A percentile compares a stretch with the other conserved stretches of the same genome.
Evolutionary conservation across 2,888 invertebrate species (phyloP).

Genomic region (Tridacna gigas): DNA sequence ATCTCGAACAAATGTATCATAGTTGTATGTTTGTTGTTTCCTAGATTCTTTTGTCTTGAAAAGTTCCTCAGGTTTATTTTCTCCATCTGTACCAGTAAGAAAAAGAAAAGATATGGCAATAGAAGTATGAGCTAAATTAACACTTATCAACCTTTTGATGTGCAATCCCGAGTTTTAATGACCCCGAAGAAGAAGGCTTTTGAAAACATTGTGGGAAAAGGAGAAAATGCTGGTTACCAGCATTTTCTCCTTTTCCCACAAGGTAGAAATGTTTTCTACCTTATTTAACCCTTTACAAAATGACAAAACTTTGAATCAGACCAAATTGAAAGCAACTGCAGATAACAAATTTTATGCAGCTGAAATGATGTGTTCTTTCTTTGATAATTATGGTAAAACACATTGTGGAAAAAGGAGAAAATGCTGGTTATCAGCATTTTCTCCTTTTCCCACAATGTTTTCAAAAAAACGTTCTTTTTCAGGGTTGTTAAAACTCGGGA

Average conservation of each 20-base stretch:
- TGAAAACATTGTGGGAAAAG: not conserved
- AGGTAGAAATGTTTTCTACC: too few relatives aligned
- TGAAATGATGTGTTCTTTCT: not conserved
- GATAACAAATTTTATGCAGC: not conserved
- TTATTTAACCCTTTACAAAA: not conserved
- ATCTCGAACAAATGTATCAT: slow-evolving; percentile 1
- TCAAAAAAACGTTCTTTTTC: not conserved
- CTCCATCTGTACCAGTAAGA: not conserved
- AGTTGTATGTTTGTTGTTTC: not conserved
- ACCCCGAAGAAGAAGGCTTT: too few relatives aligned
- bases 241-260: not conserved
- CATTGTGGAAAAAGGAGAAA: not conserved
- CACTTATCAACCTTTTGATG: not conserved
- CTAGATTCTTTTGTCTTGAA: not conserved
- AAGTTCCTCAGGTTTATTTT: not conserved
- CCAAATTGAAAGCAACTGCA: not conserved
- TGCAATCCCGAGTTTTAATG: not conserved
- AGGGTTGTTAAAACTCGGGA: not conserved
- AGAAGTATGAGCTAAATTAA: not conserved
- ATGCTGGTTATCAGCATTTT: not conserved
- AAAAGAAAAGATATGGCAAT: not conserved
- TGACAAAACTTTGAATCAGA: not conserved
- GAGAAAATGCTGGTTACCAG: slow-evolving; percentile 1
- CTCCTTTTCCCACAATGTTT: not conserved
- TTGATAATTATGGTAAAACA: too few relatives aligned